Evolutionary conservation across 2,888 invertebrate genomes (phyloP), one percentile per base, ranked within the genome.

Genomic region (Quadroppia sp.): DNA sequence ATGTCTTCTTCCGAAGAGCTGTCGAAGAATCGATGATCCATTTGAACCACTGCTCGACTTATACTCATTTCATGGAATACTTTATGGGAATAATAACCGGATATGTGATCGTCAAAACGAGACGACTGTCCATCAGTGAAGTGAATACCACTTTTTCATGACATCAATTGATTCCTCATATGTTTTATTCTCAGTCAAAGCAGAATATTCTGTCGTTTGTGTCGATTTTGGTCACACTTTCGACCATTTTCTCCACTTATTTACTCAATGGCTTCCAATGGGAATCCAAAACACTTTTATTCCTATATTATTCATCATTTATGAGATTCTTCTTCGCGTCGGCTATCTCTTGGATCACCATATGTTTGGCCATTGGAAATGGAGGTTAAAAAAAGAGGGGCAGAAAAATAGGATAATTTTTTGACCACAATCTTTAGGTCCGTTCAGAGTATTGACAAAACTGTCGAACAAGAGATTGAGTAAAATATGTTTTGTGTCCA

Each of bases 31-130:
- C 13, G 11, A 25, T 6, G 4, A 13, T 28, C 1, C 28, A 56
- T 28, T n/a, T 56, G 9, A 28, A 17, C 56, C 56, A 56, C 28
- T 23, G 28, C 4, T 56, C 56, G 2, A 56, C 56, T 2, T 56
- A 56, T 28, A n/a, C 56, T 2, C 56, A 56, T 17, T 11, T 56
- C 25, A 56, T 28, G 3, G 56, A 56, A 15, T 56, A 56, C 28
- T 56, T 56, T 28, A 28, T 56, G 56, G 56, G 56, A 9, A 56
- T 56, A 15, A 56, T 56, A 3, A 56, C 56, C 17, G 56, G 56
- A 15, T 56, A 56, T 28, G 4, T 28, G 7, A 56, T 56, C 20
- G 4, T 56, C 2, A 56, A 56, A 15, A 56, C 17, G 2, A 17
- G 28, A 28, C 25, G 20, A 28, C 3, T 56, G 1, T 3, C 9